Evolutionary conservation across 2,888 invertebrate genomes (phyloP), one percentile per base, ranked within the genome.

Genomic region (Rhaphigaster nebulosa): DNA sequence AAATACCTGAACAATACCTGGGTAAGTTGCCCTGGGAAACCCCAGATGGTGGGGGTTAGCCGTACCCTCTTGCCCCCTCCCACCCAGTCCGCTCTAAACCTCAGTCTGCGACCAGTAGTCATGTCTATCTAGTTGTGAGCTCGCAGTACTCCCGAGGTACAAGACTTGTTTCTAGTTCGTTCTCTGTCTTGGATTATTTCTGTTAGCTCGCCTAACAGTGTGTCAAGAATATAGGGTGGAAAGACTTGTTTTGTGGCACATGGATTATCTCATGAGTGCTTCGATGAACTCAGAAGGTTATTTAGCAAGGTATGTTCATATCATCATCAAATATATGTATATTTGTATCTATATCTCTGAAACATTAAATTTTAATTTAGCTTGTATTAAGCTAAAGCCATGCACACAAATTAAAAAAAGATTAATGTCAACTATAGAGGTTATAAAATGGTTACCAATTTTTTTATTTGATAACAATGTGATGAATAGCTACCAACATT

Each of bases 231-330:
- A n/a, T 50, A 29, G 1, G 6, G 45, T 84, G n/a, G n/a, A 84
- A 84, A 12, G 15, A 26, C n/a, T 50, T 23, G 41, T 45, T 23
- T 45, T n/a, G 70, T 26, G 20, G 2, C 84, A 45, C 29, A 89
- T 89, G 89, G 89, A 89, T 76, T 89, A 70, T 89, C 89, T 89
- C 13, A 89, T 89, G 89, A 45, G 89, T 34, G 20, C 89, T 6
- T 8, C 89, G 2, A 89, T 89, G 89, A 89, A 89, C 70, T 89
- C 89, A 8, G 89, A 89, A 8, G 29, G 89, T 29, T 89, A 89
- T n/a, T 76, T 89, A 6, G n/a, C 52, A 76, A 70, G 89, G 89
- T 89, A 89, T 26, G 87, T 56, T 5, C 12, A 10, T 38, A 4
- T 13, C 29, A 29, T 29, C 2, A 20, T 10, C 41, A 87, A 23